phyloP scores from a whole-genome alignment of 2,113 vertebrate genomes.

The Eudyptes chrysolophus region DNA sequence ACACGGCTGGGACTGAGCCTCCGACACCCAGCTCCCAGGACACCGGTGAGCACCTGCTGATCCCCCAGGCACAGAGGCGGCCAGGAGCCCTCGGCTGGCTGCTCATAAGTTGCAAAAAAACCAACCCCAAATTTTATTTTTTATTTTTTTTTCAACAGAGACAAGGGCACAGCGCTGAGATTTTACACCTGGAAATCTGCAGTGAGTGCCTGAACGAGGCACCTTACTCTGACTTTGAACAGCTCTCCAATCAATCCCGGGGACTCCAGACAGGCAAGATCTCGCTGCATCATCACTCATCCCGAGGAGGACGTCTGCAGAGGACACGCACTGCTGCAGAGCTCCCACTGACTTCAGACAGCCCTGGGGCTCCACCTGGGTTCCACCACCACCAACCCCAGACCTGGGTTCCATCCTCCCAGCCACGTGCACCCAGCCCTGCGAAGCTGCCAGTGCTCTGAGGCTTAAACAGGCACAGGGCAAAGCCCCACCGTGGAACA shows the following conservation, averaged over 20 bases:
- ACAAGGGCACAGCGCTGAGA: slow-evolving; percentile 12
- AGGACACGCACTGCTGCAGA: slow-evolving; percentile 22
- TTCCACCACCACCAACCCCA: neutral
- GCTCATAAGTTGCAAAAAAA: neutral
- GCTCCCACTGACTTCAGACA: neutral
- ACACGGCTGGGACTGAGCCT: fast-evolving
- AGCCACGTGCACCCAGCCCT: neutral
- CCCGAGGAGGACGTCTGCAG: neutral
- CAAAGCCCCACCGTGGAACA: neutral
- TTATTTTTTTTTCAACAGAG: neutral
- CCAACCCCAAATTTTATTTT: neutral
- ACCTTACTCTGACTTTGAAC: slow-evolving; percentile 40
- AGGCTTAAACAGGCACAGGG: fast-evolving
- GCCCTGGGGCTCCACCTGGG: neutral
- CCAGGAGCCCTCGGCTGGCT: neutral
- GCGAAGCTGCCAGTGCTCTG: neutral
- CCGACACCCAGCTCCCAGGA: neutral
- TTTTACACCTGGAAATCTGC: slow-evolving; percentile 5
- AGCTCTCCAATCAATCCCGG: neutral
- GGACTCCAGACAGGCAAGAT: neutral
- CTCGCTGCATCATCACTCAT: slow-evolving; percentile 50
- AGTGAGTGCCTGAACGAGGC: neutral
- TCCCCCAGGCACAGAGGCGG: neutral
- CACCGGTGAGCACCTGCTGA: neutral
- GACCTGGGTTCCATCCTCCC: neutral